Conservation (phyloP, 2,797 vertebrate species). For the Lagocephalus sceleratus region DNA sequence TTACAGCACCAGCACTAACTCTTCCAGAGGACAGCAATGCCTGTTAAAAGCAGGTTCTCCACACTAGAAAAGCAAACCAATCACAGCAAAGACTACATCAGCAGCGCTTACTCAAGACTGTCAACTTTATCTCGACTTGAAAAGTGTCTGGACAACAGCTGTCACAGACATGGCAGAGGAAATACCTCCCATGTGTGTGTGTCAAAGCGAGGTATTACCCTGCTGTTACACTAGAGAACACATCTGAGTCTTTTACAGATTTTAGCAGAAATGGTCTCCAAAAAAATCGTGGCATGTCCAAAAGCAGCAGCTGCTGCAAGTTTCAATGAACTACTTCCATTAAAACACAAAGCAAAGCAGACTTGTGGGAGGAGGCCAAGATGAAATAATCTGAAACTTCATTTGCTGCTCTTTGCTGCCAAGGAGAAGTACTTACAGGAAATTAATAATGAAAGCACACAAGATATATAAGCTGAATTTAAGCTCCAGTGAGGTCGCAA, state of each 20-base stretch:
- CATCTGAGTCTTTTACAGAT: neutral
- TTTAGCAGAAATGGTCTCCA: constrained; percentile 2
- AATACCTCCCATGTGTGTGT: constrained; percentile 43
- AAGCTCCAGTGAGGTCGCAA: neutral
- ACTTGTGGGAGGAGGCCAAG: neutral
- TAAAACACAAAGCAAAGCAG: constrained; percentile 1
- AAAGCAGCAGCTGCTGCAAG: neutral
- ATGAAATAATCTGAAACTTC: neutral
- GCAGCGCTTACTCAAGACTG: constrained; percentile 33
- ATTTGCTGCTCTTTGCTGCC: neutral
- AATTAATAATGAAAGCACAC: neutral
- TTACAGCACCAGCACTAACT: constrained; percentile 4
- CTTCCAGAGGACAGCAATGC: neutral
- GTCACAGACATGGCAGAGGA: constrained; percentile 31
- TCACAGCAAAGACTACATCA: constrained; percentile 27
- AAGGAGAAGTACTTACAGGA: neutral
- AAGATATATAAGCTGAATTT: constrained; percentile 2
- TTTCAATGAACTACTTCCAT: neutral
- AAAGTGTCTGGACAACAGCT: constrained; percentile 44
- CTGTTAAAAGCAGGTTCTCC: neutral
- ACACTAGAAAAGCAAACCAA: constrained; percentile 26
- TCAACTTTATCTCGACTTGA: constrained; percentile 33
- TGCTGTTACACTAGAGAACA: constrained; percentile 31
- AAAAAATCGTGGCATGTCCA: neutral
- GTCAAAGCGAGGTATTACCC: constrained; percentile 42